phyloP scores from a whole-genome alignment of 2,113 vertebrate species.

The Passer domesticus region DNA sequence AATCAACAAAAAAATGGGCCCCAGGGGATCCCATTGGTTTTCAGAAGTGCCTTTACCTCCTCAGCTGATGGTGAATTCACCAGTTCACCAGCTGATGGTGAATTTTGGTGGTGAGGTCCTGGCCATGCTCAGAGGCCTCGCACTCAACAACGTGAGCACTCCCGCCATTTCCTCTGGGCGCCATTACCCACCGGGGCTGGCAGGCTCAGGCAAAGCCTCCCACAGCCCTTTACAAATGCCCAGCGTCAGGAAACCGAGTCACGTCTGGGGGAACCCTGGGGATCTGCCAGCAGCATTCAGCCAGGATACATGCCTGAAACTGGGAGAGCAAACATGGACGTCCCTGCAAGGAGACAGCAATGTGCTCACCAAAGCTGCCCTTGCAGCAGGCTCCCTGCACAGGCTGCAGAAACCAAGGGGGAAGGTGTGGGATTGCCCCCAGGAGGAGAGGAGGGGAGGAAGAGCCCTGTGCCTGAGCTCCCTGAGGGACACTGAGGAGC shows the following conservation, averaged over 20 bases:
- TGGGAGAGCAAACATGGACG: fast-evolving
- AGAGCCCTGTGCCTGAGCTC: fast-evolving
- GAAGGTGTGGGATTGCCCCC: fast-evolving
- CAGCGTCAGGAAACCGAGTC: not conserved
- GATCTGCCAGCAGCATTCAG: not conserved
- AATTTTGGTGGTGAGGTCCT: not conserved
- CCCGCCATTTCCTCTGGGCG: fast-evolving
- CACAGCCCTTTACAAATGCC: not conserved
- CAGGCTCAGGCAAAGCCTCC: no score
- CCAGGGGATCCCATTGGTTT: not conserved
- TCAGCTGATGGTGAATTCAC: not conserved
- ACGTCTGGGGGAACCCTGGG: not conserved
- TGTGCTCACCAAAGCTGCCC: fast-evolving
- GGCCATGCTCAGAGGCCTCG: not conserved
- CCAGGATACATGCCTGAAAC: not conserved
- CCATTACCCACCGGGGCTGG: fast-evolving
- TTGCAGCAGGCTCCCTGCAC: fast-evolving
- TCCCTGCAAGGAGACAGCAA: not conserved
- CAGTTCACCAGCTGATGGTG: fast-evolving
- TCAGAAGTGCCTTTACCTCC: not conserved
- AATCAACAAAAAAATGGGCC: not conserved
- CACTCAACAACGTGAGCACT: fast-evolving
- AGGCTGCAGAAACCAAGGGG: not conserved
- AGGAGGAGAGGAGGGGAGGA: not conserved
- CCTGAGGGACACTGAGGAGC: fast-evolving